Evolutionary conservation across 2,888 invertebrate genomes (phyloP).

Genomic region (Pterostichus niger): DNA sequence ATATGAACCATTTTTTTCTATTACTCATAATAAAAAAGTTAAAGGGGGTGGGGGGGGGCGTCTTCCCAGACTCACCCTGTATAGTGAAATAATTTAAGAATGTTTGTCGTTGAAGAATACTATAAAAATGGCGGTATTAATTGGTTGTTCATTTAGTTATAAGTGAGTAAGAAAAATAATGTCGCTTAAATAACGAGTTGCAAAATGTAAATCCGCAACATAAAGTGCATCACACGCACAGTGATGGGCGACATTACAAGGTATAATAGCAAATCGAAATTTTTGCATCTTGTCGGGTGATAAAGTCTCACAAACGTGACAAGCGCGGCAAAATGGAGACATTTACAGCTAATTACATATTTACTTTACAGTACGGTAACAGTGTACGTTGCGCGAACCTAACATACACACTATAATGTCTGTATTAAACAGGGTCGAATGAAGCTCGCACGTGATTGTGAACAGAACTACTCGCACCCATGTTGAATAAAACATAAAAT

Average conservation of each 20-base stretch:
- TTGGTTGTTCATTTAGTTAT: too few species aligned
- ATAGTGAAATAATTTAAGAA: too few species aligned
- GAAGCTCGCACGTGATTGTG: neutral
- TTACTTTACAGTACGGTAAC: conserved; percentile 58
- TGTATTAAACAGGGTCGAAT: conserved; percentile 34
- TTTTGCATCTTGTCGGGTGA: neutral
- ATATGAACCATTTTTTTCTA: too few species aligned
- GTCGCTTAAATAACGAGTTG: neutral
- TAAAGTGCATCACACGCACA: conserved; percentile 2
- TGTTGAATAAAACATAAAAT: conserved; percentile 66
- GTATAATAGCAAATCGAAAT: conserved; percentile 1
- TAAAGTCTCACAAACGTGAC: neutral
- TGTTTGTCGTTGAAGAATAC: too few species aligned
- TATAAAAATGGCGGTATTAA: too few species aligned
- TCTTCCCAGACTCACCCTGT: too few species aligned
- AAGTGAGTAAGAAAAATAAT: too few species aligned
- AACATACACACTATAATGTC: conserved; percentile 33
- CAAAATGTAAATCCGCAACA: conserved; percentile 26
- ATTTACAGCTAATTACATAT: conserved; percentile 60
- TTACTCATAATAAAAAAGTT: too few species aligned
- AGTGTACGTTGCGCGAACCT: neutral
- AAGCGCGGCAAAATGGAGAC: conserved; percentile 51
- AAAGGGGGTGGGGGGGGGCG: too few species aligned
- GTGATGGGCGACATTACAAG: neutral
- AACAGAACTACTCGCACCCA: neutral